Evolutionary conservation across 2,113 vertebrate species (phyloP), one percentile per base, ranked within the genome.

Genomic region (Morone saxatilis): DNA sequence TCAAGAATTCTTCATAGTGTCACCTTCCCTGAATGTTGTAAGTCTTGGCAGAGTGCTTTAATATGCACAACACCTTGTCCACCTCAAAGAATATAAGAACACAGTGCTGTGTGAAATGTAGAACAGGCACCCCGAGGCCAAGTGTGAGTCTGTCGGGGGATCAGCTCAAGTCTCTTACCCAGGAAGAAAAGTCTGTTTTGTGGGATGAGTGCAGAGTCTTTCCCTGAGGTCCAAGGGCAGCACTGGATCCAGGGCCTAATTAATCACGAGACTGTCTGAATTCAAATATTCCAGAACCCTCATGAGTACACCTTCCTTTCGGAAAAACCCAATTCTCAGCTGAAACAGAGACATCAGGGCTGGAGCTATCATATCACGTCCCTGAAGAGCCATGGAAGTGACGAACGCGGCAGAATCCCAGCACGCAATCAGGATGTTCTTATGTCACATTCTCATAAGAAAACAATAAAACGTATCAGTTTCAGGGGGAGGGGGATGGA

Each of bases 41-140:
- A 31, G 54, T 61, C 20, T 25, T 40, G 25, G 54, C 53, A 60
- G 77, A 51, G 45, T 48, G 7, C 54, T 47, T 63, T 61, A 70
- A 79, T 81, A 80, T 82, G 62, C 63, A 66, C 66, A 65, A n/a
- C 66, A 81, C 78, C 78, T 67, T 72, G 63, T 79, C 70, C 71
- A 72, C 71, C 71, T 76, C 50, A 74, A 69, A 81, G 66, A 69
- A 47, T 50, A 43, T 19, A 40, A 71, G 41, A 81, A 57, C 54
- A 71, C 22, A 31, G 67, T 6, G n/a, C 36, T 5, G 51, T 69
- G 36, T 82, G 60, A 75, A 86, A 92, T 91, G 83, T 92, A 87
- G 91, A 80, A 83, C 91, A 92, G 80, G 88, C 86, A 86, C 85
- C 89, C 73, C 4, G 88, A 90, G 88, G 90, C 86, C 77, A 84